Conservation (phyloP, 2,888 invertebrate genomes). For the Macrophya annulata region DNA sequence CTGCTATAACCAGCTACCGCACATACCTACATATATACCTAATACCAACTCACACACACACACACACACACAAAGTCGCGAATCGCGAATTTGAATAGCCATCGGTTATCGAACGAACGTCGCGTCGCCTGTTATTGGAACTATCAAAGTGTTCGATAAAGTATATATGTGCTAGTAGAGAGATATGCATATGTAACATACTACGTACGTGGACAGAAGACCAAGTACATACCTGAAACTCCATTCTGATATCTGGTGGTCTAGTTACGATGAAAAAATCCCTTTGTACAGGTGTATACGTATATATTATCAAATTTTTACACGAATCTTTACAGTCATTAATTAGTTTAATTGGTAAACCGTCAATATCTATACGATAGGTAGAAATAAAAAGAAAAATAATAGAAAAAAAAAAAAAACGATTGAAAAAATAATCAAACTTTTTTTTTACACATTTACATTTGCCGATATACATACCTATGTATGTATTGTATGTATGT, state of each 20-base stretch:
- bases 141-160: neutral
- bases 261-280: neutral
- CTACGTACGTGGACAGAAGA: neutral
- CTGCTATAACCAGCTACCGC: too few relatives aligned
- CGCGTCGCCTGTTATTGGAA: conserved; percentile 1
- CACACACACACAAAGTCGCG: neutral
- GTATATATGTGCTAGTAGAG: neutral
- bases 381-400: too few relatives aligned
- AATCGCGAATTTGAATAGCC: conserved; percentile 1
- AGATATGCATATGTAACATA: neutral
- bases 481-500: too few relatives aligned
- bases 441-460: too few relatives aligned
- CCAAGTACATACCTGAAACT: neutral
- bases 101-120: conserved; percentile 1
- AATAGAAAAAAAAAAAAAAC: too few relatives aligned
- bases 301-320: too few relatives aligned
- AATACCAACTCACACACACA: too few relatives aligned
- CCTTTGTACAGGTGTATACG: too few relatives aligned
- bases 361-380: too few relatives aligned
- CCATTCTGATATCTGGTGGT: neutral
- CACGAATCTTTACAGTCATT: neutral
- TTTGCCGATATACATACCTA: too few relatives aligned
- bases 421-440: too few relatives aligned
- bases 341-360: neutral
- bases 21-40: too few relatives aligned